These are phyloP conservation scores for Pangasius djambal DNA, from an alignment of 2,797 vertebrate species.

Conservation along the genomic window DNA sequence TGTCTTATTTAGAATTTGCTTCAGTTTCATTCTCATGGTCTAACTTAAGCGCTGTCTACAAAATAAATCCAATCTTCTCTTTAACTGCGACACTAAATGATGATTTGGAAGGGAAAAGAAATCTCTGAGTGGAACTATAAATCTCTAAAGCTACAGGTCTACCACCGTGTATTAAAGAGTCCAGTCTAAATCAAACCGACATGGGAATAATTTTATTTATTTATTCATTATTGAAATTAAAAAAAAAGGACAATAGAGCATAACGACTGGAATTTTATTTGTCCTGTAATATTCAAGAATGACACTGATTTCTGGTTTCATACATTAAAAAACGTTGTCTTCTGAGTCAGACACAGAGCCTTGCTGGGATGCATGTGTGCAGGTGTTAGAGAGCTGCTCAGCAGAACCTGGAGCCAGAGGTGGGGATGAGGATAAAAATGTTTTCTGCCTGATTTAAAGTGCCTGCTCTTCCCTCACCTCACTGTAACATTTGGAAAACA, in stretches of 20 bases:
- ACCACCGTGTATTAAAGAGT: not conserved
- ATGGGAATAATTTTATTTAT: not conserved
- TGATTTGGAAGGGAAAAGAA: not conserved
- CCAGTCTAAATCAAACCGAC: too few relatives aligned
- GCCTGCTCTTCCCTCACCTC: slow-evolving; percentile 47
- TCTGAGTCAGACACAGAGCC: slow-evolving; percentile 25
- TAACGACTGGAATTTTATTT: not conserved
- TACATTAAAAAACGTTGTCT: not conserved
- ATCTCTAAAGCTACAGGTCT: not conserved
- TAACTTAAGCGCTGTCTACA: not conserved
- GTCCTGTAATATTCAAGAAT: not conserved
- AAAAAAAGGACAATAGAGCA: not conserved
- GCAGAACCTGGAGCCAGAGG: slow-evolving; percentile 62
- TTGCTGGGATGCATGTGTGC: slow-evolving; percentile 57
- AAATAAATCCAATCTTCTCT: not conserved
- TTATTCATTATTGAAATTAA: not conserved
- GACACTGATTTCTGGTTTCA: not conserved
- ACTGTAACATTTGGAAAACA: not conserved
- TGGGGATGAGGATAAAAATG: slow-evolving; percentile 58
- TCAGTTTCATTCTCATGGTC: not conserved
- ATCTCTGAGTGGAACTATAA: not conserved
- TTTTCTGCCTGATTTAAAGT: slow-evolving; percentile 42
- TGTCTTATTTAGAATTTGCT: not conserved
- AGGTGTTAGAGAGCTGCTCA: slow-evolving; percentile 55
- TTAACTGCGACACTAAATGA: not conserved